Evolutionary conservation across 2,113 vertebrate genomes (phyloP).

Genomic region (Phaethon lepturus): DNA sequence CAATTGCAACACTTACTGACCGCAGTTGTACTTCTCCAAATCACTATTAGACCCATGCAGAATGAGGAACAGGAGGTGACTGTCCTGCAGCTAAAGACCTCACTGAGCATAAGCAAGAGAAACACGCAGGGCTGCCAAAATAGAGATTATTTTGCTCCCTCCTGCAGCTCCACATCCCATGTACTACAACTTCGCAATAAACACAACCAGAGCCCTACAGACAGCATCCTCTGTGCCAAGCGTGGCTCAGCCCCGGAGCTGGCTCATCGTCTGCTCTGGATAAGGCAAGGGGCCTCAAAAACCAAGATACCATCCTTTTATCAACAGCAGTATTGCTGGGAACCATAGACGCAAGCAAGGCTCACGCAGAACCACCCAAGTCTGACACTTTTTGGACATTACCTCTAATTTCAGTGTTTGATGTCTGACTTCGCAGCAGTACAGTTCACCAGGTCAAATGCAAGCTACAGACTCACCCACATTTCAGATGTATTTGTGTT

Average conservation of each 20-base stretch:
- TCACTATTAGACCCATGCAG: background rate
- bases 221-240: background rate
- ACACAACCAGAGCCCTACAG: background rate
- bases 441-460: accelerated
- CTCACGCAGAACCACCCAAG: background rate
- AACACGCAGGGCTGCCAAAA: background rate
- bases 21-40: background rate
- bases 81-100: background rate
- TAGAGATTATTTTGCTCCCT: background rate
- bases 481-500: background rate
- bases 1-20: background rate
- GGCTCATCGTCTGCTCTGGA: background rate
- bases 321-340: background rate
- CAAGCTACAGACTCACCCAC: accelerated
- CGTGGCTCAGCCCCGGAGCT: background rate
- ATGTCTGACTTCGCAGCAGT: background rate
- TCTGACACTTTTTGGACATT: background rate
- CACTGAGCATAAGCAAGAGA: background rate
- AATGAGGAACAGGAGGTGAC: background rate
- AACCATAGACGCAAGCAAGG: background rate
- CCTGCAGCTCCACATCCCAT: background rate
- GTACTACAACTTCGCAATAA: background rate
- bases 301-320: too few relatives aligned
- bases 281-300: background rate
- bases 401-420: background rate